Percentiles rank a stretch among this genome's conserved stretches.
These are phyloP conservation scores for Dendroctonus ponderosae DNA, from an alignment of 1,140 invertebrate genomes.

Conservation along the genomic window DNA sequence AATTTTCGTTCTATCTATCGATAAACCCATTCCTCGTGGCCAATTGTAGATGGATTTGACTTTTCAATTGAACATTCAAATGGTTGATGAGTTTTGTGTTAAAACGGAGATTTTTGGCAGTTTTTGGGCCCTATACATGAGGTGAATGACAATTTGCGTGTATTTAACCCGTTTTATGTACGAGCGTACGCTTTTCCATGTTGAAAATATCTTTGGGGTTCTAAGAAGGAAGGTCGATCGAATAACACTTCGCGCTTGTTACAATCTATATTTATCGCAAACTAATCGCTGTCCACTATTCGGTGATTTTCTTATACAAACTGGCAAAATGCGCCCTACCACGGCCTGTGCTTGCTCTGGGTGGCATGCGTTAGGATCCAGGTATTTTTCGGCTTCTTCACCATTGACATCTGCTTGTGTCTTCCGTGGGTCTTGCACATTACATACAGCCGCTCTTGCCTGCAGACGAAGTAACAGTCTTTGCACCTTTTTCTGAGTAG, in stretches of 20 bases:
- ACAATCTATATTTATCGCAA: background rate
- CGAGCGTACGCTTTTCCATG: background rate
- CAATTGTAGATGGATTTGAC: too few species aligned
- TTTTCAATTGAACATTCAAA: too few species aligned
- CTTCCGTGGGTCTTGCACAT: slow-evolving; percentile 71
- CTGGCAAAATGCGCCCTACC: slow-evolving; percentile 45
- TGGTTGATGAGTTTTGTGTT: too few species aligned
- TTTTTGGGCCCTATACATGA: too few species aligned
- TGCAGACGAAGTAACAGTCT: slow-evolving; percentile 70
- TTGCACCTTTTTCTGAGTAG: slow-evolving; percentile 65
- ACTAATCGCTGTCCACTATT: background rate
- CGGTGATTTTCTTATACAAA: background rate
- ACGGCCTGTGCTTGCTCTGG: slow-evolving; percentile 62
- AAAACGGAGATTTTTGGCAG: too few species aligned
- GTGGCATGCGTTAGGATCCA: slow-evolving; percentile 73
- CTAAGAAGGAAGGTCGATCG: background rate
- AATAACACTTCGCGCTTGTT: slow-evolving; percentile 3
- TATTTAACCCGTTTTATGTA: background rate
- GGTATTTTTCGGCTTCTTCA: slow-evolving; percentile 61
- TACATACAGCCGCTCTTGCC: slow-evolving; percentile 67
- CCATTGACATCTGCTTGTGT: slow-evolving; percentile 76
- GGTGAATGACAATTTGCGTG: background rate
- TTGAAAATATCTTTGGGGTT: background rate
- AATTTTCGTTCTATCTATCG: too few species aligned
- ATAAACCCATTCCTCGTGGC: too few species aligned